These are phyloP conservation scores for Corydoras sp. DNA, from an alignment of 2,113 vertebrate species.

Conservation along the genomic window DNA sequence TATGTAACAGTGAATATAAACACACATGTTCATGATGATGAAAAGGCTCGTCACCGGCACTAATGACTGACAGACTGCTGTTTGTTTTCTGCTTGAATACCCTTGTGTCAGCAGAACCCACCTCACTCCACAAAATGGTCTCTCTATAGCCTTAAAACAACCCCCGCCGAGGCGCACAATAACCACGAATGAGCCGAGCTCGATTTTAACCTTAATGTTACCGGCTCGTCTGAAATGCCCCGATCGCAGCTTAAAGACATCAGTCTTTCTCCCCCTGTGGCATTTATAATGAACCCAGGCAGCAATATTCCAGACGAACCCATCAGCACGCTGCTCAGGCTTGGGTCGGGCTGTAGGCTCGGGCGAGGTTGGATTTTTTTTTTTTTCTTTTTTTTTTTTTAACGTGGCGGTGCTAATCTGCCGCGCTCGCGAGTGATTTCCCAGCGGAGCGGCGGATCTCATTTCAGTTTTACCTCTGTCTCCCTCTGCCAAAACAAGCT, in stretches of 20 bases:
- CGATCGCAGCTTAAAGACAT: constrained; percentile 23
- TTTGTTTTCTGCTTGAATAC: constrained; percentile 22
- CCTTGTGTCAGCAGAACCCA: constrained; percentile 21
- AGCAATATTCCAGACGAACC: constrained; percentile 4
- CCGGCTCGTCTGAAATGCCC: constrained; percentile 8
- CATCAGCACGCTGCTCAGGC: background rate
- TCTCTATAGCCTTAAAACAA: background rate
- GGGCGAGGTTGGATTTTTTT: background rate
- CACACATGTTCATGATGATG: background rate
- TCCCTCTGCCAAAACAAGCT: constrained; percentile 22
- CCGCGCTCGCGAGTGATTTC: constrained; percentile 13
- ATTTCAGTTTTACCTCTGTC: constrained; percentile 22
- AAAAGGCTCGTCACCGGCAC: background rate
- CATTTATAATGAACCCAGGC: constrained; percentile 2
- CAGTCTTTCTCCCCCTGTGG: background rate
- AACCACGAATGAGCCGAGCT: constrained; percentile 2
- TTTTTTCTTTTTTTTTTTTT: background rate
- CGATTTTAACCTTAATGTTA: constrained; percentile 14
- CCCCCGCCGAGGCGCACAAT: background rate
- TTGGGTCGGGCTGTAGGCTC: constrained; percentile 13
- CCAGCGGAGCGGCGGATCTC: constrained; percentile 11
- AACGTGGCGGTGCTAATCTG: constrained; percentile 6
- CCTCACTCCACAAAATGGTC: constrained; percentile 1
- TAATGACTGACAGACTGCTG: background rate
- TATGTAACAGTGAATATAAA: too few relatives aligned